Conservation (phyloP, 2,113 vertebrate genomes). For the Cygnus buccinator region DNA sequence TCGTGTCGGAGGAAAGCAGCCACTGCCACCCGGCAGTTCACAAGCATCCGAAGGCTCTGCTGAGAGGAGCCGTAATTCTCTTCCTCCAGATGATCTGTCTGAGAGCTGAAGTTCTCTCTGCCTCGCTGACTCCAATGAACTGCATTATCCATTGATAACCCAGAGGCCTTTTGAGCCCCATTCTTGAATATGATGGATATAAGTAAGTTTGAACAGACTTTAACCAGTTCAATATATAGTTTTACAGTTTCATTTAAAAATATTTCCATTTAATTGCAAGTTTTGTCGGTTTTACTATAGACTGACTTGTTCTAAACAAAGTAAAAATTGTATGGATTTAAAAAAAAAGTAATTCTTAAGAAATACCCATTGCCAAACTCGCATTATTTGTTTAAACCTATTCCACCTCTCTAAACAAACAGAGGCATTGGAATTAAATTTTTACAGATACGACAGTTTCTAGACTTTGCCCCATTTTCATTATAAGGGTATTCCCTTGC, state of each 20-base stretch:
- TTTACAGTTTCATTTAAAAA: neutral
- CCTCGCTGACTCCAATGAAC: slow-evolving; percentile 26
- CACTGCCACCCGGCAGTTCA: neutral
- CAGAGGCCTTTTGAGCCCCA: neutral
- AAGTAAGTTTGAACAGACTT: neutral
- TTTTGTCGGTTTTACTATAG: neutral
- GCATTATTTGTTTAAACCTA: neutral
- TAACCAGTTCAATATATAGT: neutral
- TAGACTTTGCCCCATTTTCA: neutral
- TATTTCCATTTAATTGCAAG: neutral
- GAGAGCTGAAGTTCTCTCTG: neutral
- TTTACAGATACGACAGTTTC: neutral
- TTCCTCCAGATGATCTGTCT: neutral
- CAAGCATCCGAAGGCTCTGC: neutral
- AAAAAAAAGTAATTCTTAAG: neutral
- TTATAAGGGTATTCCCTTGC: neutral
- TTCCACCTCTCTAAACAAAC: neutral
- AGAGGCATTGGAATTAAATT: neutral
- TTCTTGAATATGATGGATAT: neutral
- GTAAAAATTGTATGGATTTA: neutral
- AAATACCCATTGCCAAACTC: neutral
- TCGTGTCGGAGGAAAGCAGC: neutral
- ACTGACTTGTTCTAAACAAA: neutral
- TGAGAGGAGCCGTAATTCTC: neutral
- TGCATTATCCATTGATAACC: slow-evolving; percentile 1